phyloP scores from a whole-genome alignment of 1,140 invertebrate species.

The Goniozus legneri region DNA sequence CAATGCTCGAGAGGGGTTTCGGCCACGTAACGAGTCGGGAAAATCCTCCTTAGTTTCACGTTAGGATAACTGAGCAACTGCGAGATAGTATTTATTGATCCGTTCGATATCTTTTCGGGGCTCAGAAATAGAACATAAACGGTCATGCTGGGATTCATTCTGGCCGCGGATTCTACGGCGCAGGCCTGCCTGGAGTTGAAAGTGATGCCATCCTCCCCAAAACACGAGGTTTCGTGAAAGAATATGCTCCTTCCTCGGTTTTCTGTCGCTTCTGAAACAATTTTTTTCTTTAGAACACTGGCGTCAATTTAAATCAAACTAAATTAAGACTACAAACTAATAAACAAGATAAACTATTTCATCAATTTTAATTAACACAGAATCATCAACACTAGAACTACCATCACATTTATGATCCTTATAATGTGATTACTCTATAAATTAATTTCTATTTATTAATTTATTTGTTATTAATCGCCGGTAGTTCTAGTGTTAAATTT shows the following conservation, averaged over 20 bases:
- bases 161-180: constrained; percentile 65
- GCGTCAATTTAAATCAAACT: too few relatives aligned
- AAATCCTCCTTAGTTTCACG: constrained; percentile 50
- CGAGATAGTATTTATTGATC: constrained; percentile 38
- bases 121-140: constrained; percentile 60
- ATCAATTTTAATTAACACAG: too few relatives aligned
- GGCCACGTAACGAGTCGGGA: constrained; percentile 54
- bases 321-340: too few relatives aligned
- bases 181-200: constrained; percentile 62
- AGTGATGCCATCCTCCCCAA: constrained; percentile 36
- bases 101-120: constrained; percentile 41
- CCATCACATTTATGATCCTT: too few relatives aligned
- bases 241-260: constrained; percentile 56
- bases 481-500: too few relatives aligned
- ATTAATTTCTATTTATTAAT: too few relatives aligned
- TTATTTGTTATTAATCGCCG: too few relatives aligned
- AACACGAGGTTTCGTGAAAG: constrained; percentile 60
- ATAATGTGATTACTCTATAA: too few relatives aligned
- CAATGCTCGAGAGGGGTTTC: constrained; percentile 62
- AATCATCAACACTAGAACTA: too few relatives aligned
- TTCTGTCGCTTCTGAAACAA: too few relatives aligned
- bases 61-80: constrained; percentile 56
- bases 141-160: constrained; percentile 57
- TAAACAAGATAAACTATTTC: too few relatives aligned
- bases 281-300: too few relatives aligned